phyloP scores from a whole-genome alignment of 2,113 vertebrate genomes.

The Spea multiplicata region DNA sequence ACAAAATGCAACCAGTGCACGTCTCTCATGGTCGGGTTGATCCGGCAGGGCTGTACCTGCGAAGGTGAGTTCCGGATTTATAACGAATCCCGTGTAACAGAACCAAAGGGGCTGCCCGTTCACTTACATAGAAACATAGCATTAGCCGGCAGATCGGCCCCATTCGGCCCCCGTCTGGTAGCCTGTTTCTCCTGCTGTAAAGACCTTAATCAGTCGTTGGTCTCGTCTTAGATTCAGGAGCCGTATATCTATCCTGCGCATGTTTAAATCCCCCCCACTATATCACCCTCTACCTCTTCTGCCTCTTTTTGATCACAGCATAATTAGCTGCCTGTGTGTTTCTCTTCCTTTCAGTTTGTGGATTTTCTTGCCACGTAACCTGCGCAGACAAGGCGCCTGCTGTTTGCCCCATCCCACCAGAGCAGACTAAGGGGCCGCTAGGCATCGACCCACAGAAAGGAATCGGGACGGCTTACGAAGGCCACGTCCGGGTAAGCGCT shows the following conservation, averaged over 20 bases:
- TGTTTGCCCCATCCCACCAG: conserved; percentile 88
- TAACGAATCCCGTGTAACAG: too few relatives aligned
- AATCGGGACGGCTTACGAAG: conserved; percentile 94
- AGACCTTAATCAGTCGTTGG: too few relatives aligned
- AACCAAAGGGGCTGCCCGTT: too few relatives aligned
- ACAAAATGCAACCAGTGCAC: conserved; percentile 97
- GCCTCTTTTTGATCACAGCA: too few relatives aligned
- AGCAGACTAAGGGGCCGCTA: conserved; percentile 92
- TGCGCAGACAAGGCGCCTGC: conserved; percentile 97
- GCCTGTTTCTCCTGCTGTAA: too few relatives aligned
- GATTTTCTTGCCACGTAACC: conserved; percentile 96
- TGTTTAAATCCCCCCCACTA: too few relatives aligned
- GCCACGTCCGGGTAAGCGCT: conserved; percentile 85
- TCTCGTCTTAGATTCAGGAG: too few relatives aligned
- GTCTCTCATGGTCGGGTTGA: conserved; percentile 96
- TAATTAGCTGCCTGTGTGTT: neutral
- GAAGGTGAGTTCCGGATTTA: conserved; percentile 78
- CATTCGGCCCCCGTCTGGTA: too few relatives aligned
- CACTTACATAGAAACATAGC: too few relatives aligned
- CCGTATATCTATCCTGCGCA: too few relatives aligned
- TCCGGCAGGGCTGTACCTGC: conserved; percentile 95
- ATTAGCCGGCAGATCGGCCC: too few relatives aligned
- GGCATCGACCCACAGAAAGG: conserved; percentile 95
- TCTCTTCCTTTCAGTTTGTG: conserved; percentile 74
- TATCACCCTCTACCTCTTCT: too few relatives aligned